A percentile compares a stretch with the other conserved stretches of the same genome.
phyloP scores from a whole-genome alignment of 2,113 vertebrate genomes.

The Alouatta palliata region DNA sequence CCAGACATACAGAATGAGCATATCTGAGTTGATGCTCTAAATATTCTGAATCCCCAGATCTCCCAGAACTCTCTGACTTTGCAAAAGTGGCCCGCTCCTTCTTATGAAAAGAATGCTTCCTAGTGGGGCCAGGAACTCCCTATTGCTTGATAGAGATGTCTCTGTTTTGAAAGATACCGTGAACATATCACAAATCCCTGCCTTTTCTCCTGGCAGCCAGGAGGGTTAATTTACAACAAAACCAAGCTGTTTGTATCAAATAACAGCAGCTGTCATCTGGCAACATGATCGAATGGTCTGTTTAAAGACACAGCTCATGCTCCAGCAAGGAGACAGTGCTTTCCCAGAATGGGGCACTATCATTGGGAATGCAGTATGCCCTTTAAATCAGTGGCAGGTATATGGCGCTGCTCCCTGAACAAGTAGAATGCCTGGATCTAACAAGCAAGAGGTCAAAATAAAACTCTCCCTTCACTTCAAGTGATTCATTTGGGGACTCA shows the following conservation, averaged over 20 bases:
- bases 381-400: neutral
- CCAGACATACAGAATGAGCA: accelerated
- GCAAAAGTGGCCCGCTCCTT: neutral
- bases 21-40: neutral
- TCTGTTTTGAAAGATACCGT: neutral
- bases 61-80: neutral
- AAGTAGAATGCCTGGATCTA: neutral
- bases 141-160: too few relatives aligned
- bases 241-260: neutral
- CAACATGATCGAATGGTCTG: neutral
- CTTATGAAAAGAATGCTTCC: too few relatives aligned
- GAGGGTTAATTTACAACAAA: neutral
- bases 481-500: neutral
- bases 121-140: too few relatives aligned
- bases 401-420: too few relatives aligned
- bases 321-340: accelerated
- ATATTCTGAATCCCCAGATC: neutral
- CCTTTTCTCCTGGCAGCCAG: neutral
- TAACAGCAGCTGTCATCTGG: neutral
- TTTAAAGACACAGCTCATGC: neutral
- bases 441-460: neutral
- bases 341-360: neutral
- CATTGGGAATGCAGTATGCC: accelerated
- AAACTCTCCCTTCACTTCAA: neutral
- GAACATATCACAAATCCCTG: accelerated